phyloP scores from a whole-genome alignment of 2,888 invertebrate genomes.

The Perithous albicinctus region DNA sequence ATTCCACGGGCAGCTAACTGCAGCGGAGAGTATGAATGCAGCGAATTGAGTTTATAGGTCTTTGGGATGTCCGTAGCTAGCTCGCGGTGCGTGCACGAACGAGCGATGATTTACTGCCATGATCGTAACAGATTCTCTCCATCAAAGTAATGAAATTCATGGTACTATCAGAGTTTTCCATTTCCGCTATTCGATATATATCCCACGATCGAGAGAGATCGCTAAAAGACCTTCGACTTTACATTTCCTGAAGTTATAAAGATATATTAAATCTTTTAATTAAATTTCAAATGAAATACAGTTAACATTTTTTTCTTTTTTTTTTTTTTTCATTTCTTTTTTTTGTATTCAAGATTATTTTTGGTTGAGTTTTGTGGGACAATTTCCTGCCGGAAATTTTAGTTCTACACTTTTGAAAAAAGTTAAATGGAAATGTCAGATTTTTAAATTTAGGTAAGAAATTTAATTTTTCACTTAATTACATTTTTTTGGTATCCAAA shows the following conservation, averaged over 20 bases:
- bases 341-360: too few relatives aligned
- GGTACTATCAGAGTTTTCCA: not conserved
- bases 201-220: not conserved
- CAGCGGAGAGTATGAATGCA: constrained; percentile 1
- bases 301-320: not conserved
- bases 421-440: too few relatives aligned
- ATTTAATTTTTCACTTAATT: too few relatives aligned
- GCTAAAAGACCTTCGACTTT: not conserved
- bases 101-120: constrained; percentile 13
- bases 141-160: constrained; percentile 11
- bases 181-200: not conserved
- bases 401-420: too few relatives aligned
- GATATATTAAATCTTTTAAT: not conserved
- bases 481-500: too few relatives aligned
- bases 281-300: not conserved
- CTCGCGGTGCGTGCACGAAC: not conserved
- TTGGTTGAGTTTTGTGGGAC: too few relatives aligned
- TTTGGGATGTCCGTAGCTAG: not conserved
- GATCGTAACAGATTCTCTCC: constrained; percentile 22
- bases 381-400: too few relatives aligned
- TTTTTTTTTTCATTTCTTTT: not conserved
- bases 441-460: too few relatives aligned
- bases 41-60: constrained; percentile 20
- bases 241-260: not conserved
- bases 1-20: constrained; percentile 6